A percentile compares a stretch with the other conserved stretches of the same genome.
Evolutionary conservation across 1,140 invertebrate species (phyloP).

Genomic region (Pseudomyrmex pallidus): DNA sequence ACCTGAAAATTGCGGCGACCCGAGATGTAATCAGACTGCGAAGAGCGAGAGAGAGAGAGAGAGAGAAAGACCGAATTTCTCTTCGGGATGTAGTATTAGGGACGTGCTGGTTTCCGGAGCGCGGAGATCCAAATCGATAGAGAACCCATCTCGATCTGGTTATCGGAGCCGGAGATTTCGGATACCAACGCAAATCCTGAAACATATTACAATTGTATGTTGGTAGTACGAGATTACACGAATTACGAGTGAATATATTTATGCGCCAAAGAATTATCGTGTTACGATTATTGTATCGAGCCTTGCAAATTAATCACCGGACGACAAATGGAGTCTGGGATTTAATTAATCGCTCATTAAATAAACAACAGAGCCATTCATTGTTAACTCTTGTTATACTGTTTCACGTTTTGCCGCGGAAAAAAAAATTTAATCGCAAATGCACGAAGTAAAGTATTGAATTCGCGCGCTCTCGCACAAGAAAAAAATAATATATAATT

Average conservation of each 20-base stretch:
- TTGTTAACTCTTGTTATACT: constrained; percentile 21
- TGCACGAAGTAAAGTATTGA: constrained; percentile 8
- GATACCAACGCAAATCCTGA: constrained; percentile 15
- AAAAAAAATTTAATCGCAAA: constrained; percentile 21
- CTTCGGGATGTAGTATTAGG: constrained; percentile 21
- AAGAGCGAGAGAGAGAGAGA: too few species aligned
- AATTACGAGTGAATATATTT: constrained; percentile 20
- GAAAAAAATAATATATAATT: neutral
- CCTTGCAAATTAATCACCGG: constrained; percentile 15
- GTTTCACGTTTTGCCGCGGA: neutral
- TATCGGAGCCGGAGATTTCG: constrained; percentile 43
- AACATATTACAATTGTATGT: constrained; percentile 16
- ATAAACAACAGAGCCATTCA: constrained; percentile 5
- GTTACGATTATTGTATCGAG: constrained; percentile 12
- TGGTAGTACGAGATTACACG: constrained; percentile 22
- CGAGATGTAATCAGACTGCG: constrained; percentile 27
- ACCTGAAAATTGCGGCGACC: constrained; percentile 13
- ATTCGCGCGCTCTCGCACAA: neutral
- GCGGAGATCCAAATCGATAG: constrained; percentile 47
- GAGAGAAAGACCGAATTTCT: neutral
- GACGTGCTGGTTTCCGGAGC: constrained; percentile 7
- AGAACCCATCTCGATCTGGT: constrained; percentile 43
- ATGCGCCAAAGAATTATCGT: constrained; percentile 16
- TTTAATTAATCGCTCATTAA: constrained; percentile 36
- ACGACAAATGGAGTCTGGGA: neutral